Evolutionary conservation across 2,113 vertebrate species (phyloP), one percentile per base, ranked within the genome.

Genomic region (Silurus asotus): DNA sequence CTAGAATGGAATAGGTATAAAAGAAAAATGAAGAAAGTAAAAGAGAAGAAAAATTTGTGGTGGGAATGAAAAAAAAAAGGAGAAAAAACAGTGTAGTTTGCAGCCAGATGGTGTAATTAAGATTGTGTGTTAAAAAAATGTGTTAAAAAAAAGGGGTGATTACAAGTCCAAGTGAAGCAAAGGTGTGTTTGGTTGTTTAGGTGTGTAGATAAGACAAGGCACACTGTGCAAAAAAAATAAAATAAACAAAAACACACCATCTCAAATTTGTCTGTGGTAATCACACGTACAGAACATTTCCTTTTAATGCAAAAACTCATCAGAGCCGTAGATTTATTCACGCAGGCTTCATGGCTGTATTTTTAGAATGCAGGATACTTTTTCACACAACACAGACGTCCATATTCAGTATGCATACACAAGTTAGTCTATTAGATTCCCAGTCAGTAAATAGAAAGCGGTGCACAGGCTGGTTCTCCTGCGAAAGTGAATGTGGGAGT

Each of bases 1-100:
- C 97, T 99, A 96, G 86, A 91, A 93, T 89, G 90, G 84, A 91
- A 83, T 55, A 49, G 19, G 59, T 69, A 82, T 53, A 13, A 62
- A 67, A 83, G 25, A 83, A n/a, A 69, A 64, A 17, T 8, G 58
- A 28, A 87, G 37, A 84, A 49, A 65, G 55, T 82, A 17, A 88
- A 51, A 78, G 7, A 53, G 20, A 8, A 88, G 87, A 88, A 15
- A 58, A 88, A 70, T 28, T 89, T 77, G 37, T 37, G 37, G 37
- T 37, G 37, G 37, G 86, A 79, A 86, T 59, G 62, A 8, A 67
- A 88, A 88, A 88, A 17, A 49, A 80, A 83, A 77, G 17, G 28
- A 6, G 14, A 70, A 25, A 88, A 14, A 81, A 17, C 45, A 48
- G 13, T 62, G 37, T 53, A 64, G 19, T 20, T 61, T 64, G n/a